These are phyloP conservation scores for Picus viridis DNA, from an alignment of 2,797 vertebrate genomes.

Conservation along the genomic window DNA sequence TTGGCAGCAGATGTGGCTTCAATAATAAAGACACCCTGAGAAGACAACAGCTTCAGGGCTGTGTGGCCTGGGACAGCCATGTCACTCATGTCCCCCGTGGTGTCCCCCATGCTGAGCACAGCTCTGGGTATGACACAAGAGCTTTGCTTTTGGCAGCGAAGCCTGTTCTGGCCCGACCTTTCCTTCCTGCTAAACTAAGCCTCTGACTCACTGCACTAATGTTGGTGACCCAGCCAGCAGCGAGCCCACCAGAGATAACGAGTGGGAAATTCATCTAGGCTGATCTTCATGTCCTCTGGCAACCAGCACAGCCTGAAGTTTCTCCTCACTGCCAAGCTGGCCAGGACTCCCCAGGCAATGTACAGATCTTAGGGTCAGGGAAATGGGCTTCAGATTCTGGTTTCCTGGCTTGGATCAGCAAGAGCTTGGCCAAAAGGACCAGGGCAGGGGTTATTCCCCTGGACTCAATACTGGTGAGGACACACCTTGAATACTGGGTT, in stretches of 20 bases:
- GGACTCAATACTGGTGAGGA: background rate
- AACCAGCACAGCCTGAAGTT: no score
- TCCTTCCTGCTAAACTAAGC: background rate
- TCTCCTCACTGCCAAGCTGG: accelerated
- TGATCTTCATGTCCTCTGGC: background rate
- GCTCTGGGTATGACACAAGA: background rate
- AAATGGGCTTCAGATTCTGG: no score
- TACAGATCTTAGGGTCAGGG: no score
- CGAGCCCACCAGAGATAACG: background rate
- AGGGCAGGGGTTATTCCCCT: background rate
- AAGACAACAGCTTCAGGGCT: background rate
- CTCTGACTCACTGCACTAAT: background rate
- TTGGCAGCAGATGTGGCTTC: no score
- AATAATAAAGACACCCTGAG: no score
- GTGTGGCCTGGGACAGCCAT: accelerated
- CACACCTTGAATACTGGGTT: no score
- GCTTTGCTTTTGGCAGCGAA: background rate
- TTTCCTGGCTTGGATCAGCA: background rate
- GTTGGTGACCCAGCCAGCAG: background rate
- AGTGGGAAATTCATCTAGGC: accelerated
- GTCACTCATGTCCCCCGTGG: accelerated
- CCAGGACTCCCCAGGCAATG: no score
- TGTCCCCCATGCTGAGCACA: background rate
- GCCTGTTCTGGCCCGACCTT: background rate
- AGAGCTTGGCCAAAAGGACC: background rate